A percentile compares a stretch with the other conserved stretches of the same genome.
phyloP scores from a whole-genome alignment of 2,888 invertebrate genomes.

The Craniophora ligustri region DNA sequence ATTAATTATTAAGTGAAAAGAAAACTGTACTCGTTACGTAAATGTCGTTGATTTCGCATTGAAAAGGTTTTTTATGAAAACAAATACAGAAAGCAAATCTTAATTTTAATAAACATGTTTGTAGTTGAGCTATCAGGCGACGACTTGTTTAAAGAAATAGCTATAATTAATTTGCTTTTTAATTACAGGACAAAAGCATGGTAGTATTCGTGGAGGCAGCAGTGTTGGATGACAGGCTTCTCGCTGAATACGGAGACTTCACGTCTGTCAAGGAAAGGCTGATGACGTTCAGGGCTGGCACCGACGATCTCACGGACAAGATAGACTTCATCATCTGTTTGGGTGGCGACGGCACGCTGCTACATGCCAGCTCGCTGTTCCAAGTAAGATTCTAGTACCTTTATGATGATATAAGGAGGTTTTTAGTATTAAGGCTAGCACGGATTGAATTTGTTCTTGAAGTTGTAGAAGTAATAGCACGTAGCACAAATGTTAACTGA shows the following conservation, averaged over 20 bases:
- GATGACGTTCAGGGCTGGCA: conserved; percentile 96
- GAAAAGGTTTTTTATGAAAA: too few relatives aligned
- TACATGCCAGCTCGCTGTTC: conserved; percentile 98
- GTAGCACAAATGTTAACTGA: too few relatives aligned
- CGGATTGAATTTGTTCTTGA: too few relatives aligned
- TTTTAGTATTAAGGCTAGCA: not conserved
- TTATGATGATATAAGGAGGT: not conserved
- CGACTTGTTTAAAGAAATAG: too few relatives aligned
- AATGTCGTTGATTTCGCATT: too few relatives aligned
- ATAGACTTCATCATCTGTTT: conserved; percentile 99
- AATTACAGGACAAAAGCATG: conserved; percentile 97
- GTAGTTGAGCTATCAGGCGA: too few relatives aligned
- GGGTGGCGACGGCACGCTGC: conserved; percentile 98
- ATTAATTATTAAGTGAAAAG: too few relatives aligned
- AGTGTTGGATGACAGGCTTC: conserved; percentile 94
- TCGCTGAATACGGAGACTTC: conserved; percentile 93
- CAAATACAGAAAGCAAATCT: too few relatives aligned
- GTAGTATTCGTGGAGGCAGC: conserved; percentile 98
- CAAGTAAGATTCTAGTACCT: too few relatives aligned
- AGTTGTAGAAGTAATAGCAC: too few relatives aligned
- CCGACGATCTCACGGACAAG: conserved; percentile 98
- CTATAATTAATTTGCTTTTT: not conserved
- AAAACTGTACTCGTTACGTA: too few relatives aligned
- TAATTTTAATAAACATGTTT: too few relatives aligned
- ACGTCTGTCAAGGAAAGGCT: conserved; percentile 93